Base-by-base conservation (phyloP, 2,888 invertebrate species). In the Ypsolopha scabrella region DNA sequence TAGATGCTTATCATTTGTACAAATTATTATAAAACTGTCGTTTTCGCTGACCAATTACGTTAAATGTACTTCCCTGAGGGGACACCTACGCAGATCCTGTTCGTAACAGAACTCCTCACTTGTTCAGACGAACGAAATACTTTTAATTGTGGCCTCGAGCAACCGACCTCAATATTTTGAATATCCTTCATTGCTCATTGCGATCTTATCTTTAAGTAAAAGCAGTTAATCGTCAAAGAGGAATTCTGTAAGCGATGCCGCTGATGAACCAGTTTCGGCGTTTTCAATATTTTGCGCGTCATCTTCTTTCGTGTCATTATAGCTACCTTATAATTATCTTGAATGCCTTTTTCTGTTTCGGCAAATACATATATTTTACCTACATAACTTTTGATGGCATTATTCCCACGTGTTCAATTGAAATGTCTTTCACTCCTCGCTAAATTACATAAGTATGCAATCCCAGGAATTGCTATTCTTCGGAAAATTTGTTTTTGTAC, bases 131-230 rank as follows among this genome's bases (percentile, higher is more conserved):
- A 24, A 55, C 58, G 58, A 64, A 59, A 58, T 55, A 61, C 54
- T 61, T 63, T 67, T 73, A 70, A 75, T 70, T 71, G 63, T 64
- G 59, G 59, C 62, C 58, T 58, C 64, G 57, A 62, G 62, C 60
- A 59, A 57, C 54, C 62, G 67, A 62, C 70, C 68, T 72, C 65
- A 68, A 77, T 75, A 67, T 64, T 64, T 64, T 63, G 65, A 68
- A 77, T 75, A 67, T 64, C 64, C 65, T 63, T 57, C 56, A 62
- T 57, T 54, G 51, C 48, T 57, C 56, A 62, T 57, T 54, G 51
- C 48, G 62, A 66, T 65, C 52, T 52, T 59, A 69, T 65, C 64
- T 54, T 24, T 4, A 53, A 57, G 55, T 57, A 64, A 57, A 58
- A 63, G 64, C 63, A 62, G 59, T 60, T 57, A 59, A 60, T 66